Conservation (phyloP, 2,888 invertebrate genomes). For the Scaptomyza polygonia region DNA sequence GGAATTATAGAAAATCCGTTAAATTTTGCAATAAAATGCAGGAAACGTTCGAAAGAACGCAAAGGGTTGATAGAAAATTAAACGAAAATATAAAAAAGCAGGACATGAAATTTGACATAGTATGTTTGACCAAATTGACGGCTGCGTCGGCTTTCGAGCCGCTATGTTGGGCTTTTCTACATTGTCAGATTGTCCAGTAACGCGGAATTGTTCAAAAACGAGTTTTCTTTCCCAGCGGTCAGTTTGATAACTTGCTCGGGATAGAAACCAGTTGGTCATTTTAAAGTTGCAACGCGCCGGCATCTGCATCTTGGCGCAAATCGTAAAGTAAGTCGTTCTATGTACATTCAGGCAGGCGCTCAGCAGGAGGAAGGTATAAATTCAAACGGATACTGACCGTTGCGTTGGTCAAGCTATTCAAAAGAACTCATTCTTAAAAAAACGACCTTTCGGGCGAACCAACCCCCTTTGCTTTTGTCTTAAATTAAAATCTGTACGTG, state of each 20-base stretch:
- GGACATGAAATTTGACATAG: slow-evolving; percentile 31
- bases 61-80: slow-evolving; percentile 58
- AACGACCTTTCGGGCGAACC: background rate
- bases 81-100: slow-evolving; percentile 28
- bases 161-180: slow-evolving; percentile 19
- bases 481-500: background rate
- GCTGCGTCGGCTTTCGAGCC: slow-evolving; percentile 34
- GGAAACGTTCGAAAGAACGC: slow-evolving; percentile 22
- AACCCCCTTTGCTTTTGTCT: slow-evolving; percentile 6
- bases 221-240: slow-evolving; percentile 65
- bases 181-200: slow-evolving; percentile 14
- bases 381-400: slow-evolving; percentile 31
- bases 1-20: slow-evolving; percentile 20
- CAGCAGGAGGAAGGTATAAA: slow-evolving; percentile 32
- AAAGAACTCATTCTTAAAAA: background rate
- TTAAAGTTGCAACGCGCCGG: slow-evolving; percentile 2
- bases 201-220: slow-evolving; percentile 46
- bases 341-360: slow-evolving; percentile 9
- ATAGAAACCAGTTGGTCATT: slow-evolving; percentile 59
- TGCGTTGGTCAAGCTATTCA: slow-evolving; percentile 36
- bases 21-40: slow-evolving; percentile 50
- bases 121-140: slow-evolving; percentile 31
- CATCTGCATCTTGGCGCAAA: background rate
- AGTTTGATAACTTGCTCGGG: slow-evolving; percentile 12
- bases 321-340: too few species aligned